A percentile compares a stretch with the other conserved stretches of the same genome.
Conservation (phyloP, 2,113 vertebrate species). For the Hypomesus transpacificus region DNA sequence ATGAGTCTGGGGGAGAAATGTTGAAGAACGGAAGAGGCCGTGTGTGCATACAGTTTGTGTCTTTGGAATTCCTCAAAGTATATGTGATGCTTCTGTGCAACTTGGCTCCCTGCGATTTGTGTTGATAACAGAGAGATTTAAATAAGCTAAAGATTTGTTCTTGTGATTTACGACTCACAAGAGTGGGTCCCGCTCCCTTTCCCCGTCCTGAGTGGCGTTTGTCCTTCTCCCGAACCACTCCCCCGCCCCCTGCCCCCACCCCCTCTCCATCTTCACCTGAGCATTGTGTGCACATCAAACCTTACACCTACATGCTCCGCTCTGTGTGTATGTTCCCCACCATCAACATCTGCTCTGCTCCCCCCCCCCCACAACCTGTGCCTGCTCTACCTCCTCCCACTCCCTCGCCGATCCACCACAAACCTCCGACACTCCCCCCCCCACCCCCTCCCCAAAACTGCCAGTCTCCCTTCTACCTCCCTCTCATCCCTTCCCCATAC, state of each 20-base stretch:
- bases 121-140: conserved; percentile 64
- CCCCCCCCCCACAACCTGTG: no score
- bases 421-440: no score
- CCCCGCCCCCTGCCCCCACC: not conserved
- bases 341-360: no score
- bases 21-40: conserved; percentile 24
- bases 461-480: conserved; percentile 31
- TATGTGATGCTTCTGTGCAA: conserved; percentile 57
- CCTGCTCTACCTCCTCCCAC: no score
- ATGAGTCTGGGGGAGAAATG: conserved; percentile 40
- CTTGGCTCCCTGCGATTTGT: conserved; percentile 56
- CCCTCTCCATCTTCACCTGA: conserved; percentile 18
- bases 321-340: conserved; percentile 21
- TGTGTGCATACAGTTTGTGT: conserved; percentile 21
- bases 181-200: conserved; percentile 57
- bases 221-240: not conserved
- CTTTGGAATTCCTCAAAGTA: conserved; percentile 35
- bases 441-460: no score
- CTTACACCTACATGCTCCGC: conserved; percentile 22
- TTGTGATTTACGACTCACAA: conserved; percentile 65
- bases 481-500: not conserved
- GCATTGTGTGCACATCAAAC: conserved; percentile 52
- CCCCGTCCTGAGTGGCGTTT: not conserved
- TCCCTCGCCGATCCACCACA: no score
- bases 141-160: conserved; percentile 64